phyloP scores from a whole-genome alignment of 2,113 vertebrate genomes.

The Nematolebias whitei region DNA sequence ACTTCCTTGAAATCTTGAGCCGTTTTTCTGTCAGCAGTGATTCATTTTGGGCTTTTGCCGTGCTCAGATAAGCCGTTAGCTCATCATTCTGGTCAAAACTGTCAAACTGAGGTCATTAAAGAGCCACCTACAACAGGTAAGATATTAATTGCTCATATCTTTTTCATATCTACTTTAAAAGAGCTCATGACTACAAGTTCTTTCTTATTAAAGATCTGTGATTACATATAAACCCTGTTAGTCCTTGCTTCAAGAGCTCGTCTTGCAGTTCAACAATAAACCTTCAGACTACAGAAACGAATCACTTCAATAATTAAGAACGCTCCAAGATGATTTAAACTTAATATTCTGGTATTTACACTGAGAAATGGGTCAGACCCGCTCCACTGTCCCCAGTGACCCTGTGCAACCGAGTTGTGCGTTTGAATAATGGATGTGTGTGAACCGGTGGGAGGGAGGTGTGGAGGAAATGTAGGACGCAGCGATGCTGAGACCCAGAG shows the following conservation, averaged over 20 bases:
- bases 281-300: neutral
- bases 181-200: too few species aligned
- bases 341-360: constrained; percentile 23
- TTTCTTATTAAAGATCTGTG: neutral
- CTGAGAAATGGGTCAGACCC: constrained; percentile 48
- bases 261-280: neutral
- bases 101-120: too few species aligned
- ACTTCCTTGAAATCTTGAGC: too few species aligned
- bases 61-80: too few species aligned
- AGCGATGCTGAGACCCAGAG: constrained; percentile 38
- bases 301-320: neutral
- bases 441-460: constrained; percentile 46
- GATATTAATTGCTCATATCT: too few species aligned
- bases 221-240: too few species aligned
- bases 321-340: neutral
- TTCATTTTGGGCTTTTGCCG: too few species aligned
- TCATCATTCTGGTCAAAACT: too few species aligned
- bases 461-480: constrained; percentile 74
- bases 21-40: too few species aligned
- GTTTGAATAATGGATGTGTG: constrained; percentile 70
- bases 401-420: constrained; percentile 42
- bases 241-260: neutral
- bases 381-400: constrained; percentile 34
- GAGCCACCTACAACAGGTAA: too few species aligned
- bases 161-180: too few species aligned